Conservation (phyloP, 2,888 invertebrate genomes). For the Drosophila melanosoma region DNA sequence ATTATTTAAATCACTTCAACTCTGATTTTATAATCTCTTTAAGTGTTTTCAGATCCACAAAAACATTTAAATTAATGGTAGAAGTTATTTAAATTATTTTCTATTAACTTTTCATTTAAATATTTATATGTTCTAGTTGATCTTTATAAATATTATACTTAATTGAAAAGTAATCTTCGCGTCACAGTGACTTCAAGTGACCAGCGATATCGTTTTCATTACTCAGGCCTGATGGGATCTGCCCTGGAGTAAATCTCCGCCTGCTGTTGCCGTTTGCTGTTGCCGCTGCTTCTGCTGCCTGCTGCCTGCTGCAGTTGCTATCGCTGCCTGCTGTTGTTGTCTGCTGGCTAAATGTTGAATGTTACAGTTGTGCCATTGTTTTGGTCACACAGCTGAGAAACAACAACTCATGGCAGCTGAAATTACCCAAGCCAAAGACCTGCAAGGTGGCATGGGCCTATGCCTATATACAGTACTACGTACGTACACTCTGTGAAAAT, state of each 20-base stretch:
- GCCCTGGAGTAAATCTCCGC: conserved; percentile 55
- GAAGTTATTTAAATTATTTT: background rate
- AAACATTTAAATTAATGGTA: background rate
- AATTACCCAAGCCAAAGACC: conserved; percentile 81
- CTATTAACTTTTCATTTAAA: background rate
- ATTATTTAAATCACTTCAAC: background rate
- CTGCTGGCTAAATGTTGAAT: conserved; percentile 33
- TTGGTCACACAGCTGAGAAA: conserved; percentile 80
- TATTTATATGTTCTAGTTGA: background rate
- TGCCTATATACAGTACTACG: conserved; percentile 7
- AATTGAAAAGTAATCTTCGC: background rate
- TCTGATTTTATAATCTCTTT: background rate
- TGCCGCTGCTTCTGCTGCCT: conserved; percentile 4
- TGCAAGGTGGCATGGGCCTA: conserved; percentile 76
- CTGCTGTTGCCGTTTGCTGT: conserved; percentile 35
- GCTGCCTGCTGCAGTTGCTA: conserved; percentile 5
- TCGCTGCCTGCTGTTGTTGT: conserved; percentile 23
- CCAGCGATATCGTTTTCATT: conserved; percentile 32
- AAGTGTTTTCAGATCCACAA: background rate
- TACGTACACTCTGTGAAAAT: conserved; percentile 66
- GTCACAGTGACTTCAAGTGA: conserved; percentile 46
- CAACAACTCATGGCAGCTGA: conserved; percentile 68
- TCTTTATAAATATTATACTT: conserved; percentile 1
- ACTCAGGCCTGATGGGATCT: conserved; percentile 51
- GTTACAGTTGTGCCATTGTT: conserved; percentile 73